Conservation (phyloP, 1,140 invertebrate species). For the Chelonus insularis region DNA sequence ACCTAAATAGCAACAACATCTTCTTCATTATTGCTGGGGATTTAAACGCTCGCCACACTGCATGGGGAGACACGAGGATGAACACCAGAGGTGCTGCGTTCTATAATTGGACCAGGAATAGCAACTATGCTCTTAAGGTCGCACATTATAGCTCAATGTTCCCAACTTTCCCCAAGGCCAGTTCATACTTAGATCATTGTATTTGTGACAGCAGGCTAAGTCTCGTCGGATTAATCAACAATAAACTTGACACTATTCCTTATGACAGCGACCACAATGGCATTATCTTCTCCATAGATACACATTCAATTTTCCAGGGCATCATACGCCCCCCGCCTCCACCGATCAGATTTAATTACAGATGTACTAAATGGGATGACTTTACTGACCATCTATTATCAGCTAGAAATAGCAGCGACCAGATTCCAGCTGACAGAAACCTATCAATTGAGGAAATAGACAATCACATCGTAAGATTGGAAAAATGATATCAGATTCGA, state of each 20-base stretch:
- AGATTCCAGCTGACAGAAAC: conserved; percentile 12
- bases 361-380: conserved; percentile 24
- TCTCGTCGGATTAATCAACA: too few species aligned
- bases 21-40: conserved; percentile 22
- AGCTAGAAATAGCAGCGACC: neutral
- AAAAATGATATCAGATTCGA: neutral
- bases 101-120: conserved; percentile 1
- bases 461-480: neutral
- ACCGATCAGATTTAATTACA: conserved; percentile 10
- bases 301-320: neutral
- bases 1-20: neutral
- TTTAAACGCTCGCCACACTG: conserved; percentile 12
- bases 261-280: conserved; percentile 32
- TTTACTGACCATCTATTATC: conserved; percentile 5
- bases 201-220: conserved; percentile 6
- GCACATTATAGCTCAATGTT: neutral
- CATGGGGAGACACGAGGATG: neutral
- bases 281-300: conserved; percentile 8
- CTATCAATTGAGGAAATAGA: conserved; percentile 24
- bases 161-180: neutral
- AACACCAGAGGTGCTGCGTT: conserved; percentile 13
- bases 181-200: conserved; percentile 17
- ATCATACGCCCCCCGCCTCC: neutral
- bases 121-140: neutral
- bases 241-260: too few species aligned